Conservation (phyloP, 2,113 vertebrate species). For the Chionomys nivalis region DNA sequence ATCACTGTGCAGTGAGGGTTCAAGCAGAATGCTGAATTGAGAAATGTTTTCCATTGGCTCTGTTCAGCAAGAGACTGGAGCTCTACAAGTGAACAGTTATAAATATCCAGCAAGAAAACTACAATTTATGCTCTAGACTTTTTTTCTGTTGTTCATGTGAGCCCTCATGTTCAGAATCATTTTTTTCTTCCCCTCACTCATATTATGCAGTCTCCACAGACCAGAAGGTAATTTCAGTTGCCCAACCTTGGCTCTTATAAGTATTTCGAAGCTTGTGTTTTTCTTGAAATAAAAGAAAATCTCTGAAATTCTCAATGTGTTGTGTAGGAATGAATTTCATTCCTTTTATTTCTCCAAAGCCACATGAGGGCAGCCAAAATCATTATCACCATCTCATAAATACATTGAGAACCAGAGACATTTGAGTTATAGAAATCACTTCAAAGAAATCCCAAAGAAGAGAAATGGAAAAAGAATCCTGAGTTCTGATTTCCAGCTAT, state of each 20-base stretch:
- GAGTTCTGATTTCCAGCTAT: neutral
- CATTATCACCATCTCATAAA: conserved; percentile 1
- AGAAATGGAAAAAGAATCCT: neutral
- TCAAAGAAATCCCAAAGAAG: neutral
- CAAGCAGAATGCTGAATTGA: conserved; percentile 77
- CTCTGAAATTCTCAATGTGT: conserved; percentile 33
- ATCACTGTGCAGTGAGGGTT: conserved; percentile 59
- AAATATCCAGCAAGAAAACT: conserved; percentile 48
- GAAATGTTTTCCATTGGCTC: conserved; percentile 62
- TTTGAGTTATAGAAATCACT: neutral
- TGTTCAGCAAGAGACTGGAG: conserved; percentile 41
- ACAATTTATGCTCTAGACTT: conserved; percentile 49
- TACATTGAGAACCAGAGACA: neutral
- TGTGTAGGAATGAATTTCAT: conserved; percentile 42
- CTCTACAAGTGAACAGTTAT: conserved; percentile 52
- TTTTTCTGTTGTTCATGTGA: conserved; percentile 7
- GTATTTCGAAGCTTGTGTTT: conserved; percentile 50
- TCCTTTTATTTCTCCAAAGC: conserved; percentile 36
- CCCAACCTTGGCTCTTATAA: neutral
- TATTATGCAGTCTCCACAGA: neutral
- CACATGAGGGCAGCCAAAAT: neutral
- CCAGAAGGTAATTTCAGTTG: neutral
- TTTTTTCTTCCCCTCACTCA: neutral
- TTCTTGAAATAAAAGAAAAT: conserved; percentile 65
- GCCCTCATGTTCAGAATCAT: neutral